Evolutionary conservation across 2,113 vertebrate genomes (phyloP), one percentile per base, ranked within the genome.

Genomic region (Litocranius walleri): DNA sequence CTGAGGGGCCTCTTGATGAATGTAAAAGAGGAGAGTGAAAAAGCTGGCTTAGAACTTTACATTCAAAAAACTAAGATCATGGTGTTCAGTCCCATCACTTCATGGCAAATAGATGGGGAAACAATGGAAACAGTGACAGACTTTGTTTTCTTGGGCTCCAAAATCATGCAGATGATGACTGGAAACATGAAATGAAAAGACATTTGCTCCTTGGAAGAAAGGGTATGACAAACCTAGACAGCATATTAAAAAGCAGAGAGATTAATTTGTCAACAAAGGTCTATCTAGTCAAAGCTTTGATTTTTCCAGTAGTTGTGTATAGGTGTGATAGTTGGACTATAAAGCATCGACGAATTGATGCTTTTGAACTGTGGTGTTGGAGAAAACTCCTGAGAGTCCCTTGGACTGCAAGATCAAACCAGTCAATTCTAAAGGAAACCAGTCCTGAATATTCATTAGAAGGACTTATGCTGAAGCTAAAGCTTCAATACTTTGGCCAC

Each of bases 291-390:
- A 67, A n/a, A 19, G 33, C 33, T 19, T 36, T 36, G 33, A 2
- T 36, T 67, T n/a, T 21, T 21, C 64, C 33, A 19, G 16, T 19
- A 19, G 33, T n/a, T 7, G 9, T 36, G 17, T 67, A 10, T 21
- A 21, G 33, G 5, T 67, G 64, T 67, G 64, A 21, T 10, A 36
- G 17, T 36, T 36, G 17, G 33, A 36, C 4, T 67, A 5, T 67
- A 10, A 67, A 67, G 33, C 0, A 0, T 17, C 0, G 0, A 67
- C 36, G 1, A 36, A 36, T 21, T 67, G 16, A n/a, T 67, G 16
- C 8, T 67, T 67, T 67, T 19, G 16, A 67, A n/a, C 33, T 67
- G 64, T n/a, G 33, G 33, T 67, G 4, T n/a, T n/a, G 64, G 33
- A 67, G 33, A n/a, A 67, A 2, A 67, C 16, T 67, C 62, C n/a